Conservation (phyloP, 2,888 invertebrate genomes). For the Diaperis boleti region DNA sequence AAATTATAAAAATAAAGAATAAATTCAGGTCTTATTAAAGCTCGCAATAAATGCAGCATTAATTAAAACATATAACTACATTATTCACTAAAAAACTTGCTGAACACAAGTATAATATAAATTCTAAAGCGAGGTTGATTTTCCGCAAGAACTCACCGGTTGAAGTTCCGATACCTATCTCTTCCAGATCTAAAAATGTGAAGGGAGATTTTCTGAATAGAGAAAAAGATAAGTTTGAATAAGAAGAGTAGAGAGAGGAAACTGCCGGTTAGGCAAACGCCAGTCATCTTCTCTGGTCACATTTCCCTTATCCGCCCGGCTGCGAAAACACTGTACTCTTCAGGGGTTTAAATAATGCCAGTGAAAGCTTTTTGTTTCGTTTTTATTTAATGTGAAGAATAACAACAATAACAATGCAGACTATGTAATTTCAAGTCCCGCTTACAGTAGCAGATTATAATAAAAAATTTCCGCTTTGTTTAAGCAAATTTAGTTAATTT, state of each 20-base stretch:
- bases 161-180: constrained; percentile 36
- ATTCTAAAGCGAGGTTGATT: not conserved
- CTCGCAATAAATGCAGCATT: no score
- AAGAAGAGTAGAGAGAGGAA: constrained; percentile 43
- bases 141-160: constrained; percentile 13
- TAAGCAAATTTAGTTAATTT: constrained; percentile 9
- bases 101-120: no score
- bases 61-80: no score
- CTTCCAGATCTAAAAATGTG: constrained; percentile 38
- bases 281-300: constrained; percentile 49
- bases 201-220: constrained; percentile 46
- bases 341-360: constrained; percentile 21
- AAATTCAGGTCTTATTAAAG: no score
- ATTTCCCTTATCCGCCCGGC: constrained; percentile 47
- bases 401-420: constrained; percentile 19
- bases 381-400: constrained; percentile 25
- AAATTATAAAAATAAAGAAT: no score
- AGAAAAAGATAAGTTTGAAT: constrained; percentile 46
- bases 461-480: constrained; percentile 7
- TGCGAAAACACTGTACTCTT: constrained; percentile 30
- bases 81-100: no score
- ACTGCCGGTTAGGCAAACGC: constrained; percentile 45
- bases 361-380: constrained; percentile 19
- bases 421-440: constrained; percentile 6
- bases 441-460: not conserved